These are phyloP conservation scores for Knipowitschia caucasica DNA, from an alignment of 2,797 vertebrate species.

Conservation along the genomic window DNA sequence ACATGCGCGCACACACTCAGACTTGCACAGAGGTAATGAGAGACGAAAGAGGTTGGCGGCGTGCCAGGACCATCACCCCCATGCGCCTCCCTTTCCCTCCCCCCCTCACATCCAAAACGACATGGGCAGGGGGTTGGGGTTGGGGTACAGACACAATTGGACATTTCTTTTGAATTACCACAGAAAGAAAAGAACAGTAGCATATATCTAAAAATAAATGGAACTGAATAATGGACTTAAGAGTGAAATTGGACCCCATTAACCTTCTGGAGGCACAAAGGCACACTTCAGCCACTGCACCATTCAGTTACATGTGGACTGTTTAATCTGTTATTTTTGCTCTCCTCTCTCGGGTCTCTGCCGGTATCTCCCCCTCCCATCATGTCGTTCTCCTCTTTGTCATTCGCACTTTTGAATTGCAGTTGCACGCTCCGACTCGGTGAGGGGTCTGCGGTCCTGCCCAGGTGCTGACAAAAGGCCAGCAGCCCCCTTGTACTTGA, in stretches of 20 bases:
- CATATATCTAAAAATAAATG: background rate
- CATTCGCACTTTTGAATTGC: constrained; percentile 61
- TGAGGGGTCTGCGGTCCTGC: constrained; percentile 36
- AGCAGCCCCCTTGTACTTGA: constrained; percentile 39
- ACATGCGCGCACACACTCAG: constrained; percentile 15
- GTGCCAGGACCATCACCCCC: constrained; percentile 64
- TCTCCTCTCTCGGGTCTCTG: constrained; percentile 23
- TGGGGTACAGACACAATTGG: constrained; percentile 18
- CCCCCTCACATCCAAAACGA: constrained; percentile 39
- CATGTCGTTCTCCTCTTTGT: constrained; percentile 56
- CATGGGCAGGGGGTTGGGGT: constrained; percentile 47
- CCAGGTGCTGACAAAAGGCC: constrained; percentile 45
- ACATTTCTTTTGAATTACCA: constrained; percentile 20
- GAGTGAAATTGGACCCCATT: constrained; percentile 16
- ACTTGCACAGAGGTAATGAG: constrained; percentile 61
- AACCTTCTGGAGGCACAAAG: constrained; percentile 12
- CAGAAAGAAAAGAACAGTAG: constrained; percentile 1
- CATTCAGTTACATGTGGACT: background rate
- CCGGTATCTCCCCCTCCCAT: constrained; percentile 33
- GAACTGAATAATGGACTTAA: background rate
- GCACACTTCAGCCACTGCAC: constrained; percentile 7
- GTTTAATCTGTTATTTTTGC: background rate
- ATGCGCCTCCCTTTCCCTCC: constrained; percentile 12
- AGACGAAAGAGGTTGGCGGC: constrained; percentile 67
- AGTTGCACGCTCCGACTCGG: constrained; percentile 23